A percentile compares a stretch with the other conserved stretches of the same genome.
Conservation (phyloP, 35 echinoderm and acorn worm genomes). For the Apostichopus japonicus region DNA sequence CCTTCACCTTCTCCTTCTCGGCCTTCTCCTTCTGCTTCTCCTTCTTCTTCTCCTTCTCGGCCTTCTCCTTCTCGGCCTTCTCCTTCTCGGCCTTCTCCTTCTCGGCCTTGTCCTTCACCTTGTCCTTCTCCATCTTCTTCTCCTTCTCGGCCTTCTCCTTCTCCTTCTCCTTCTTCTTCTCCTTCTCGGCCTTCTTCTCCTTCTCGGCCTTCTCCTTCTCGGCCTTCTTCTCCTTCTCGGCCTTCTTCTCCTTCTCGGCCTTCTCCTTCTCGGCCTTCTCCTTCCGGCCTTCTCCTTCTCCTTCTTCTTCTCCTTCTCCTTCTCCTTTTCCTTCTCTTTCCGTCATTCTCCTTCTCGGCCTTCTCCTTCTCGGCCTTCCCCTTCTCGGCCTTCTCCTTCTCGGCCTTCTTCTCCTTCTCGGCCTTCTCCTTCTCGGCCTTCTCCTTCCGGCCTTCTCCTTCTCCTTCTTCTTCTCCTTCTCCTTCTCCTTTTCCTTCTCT, state of each 20-base stretch:
- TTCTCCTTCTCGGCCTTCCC: not conserved
- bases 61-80: constrained; percentile 33
- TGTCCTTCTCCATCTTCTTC: constrained; percentile 13
- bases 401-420: constrained; percentile 10
- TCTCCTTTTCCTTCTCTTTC: not conserved
- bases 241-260: too few species aligned
- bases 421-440: constrained; percentile 27
- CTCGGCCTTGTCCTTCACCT: constrained; percentile 17
- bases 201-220: too few species aligned
- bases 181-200: too few species aligned
- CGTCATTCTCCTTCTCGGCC: constrained; percentile 3
- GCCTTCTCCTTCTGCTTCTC: constrained; percentile 18
- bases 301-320: too few species aligned
- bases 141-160: too few species aligned
- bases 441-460: constrained; percentile 25
- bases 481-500: constrained; percentile 20
- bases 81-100: constrained; percentile 20
- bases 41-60: constrained; percentile 18
- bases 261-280: too few species aligned
- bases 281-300: too few species aligned
- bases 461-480: constrained; percentile 19
- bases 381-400: constrained; percentile 18
- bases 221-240: too few species aligned
- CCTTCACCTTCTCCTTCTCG: constrained; percentile 27
- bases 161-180: too few species aligned